These are phyloP conservation scores for Cremastobaeus sp. DNA, from an alignment of 2,888 invertebrate genomes.

Conservation along the genomic window DNA sequence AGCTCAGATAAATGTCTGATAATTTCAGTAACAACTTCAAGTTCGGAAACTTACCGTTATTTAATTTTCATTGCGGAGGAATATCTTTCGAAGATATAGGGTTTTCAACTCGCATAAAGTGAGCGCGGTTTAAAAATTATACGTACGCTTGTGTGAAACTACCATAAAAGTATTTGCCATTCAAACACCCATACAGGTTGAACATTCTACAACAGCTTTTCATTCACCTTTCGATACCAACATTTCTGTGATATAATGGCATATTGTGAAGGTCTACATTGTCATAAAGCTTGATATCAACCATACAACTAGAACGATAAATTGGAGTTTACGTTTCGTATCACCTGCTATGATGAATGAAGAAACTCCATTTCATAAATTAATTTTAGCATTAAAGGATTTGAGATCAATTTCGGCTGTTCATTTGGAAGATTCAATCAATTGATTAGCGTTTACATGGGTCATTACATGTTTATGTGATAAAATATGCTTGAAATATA, in stretches of 20 bases:
- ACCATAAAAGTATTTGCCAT: too few relatives aligned
- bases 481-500: too few relatives aligned
- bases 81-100: too few relatives aligned
- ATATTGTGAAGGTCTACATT: constrained; percentile 39
- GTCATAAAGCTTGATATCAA: constrained; percentile 38
- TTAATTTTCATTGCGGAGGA: too few relatives aligned
- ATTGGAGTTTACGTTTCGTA: constrained; percentile 41
- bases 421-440: too few relatives aligned
- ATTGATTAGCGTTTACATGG: too few relatives aligned
- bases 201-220: constrained; percentile 40
- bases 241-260: constrained; percentile 35
- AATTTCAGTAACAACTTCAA: constrained; percentile 7
- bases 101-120: too few relatives aligned
- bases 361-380: constrained; percentile 41
- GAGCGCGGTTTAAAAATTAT: too few relatives aligned
- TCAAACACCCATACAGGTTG: too few relatives aligned
- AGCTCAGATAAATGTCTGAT: constrained; percentile 5
- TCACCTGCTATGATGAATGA: constrained; percentile 34
- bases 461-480: too few relatives aligned
- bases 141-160: constrained; percentile 5
- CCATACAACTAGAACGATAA: constrained; percentile 39
- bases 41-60: too few relatives aligned
- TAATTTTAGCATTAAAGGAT: constrained; percentile 18
- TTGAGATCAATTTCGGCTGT: constrained; percentile 8
- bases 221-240: constrained; percentile 39